A percentile compares a stretch with the other conserved stretches of the same genome.
phyloP scores from a whole-genome alignment of 92 coral and sea anemone genomes.

The Montipora capitata region DNA sequence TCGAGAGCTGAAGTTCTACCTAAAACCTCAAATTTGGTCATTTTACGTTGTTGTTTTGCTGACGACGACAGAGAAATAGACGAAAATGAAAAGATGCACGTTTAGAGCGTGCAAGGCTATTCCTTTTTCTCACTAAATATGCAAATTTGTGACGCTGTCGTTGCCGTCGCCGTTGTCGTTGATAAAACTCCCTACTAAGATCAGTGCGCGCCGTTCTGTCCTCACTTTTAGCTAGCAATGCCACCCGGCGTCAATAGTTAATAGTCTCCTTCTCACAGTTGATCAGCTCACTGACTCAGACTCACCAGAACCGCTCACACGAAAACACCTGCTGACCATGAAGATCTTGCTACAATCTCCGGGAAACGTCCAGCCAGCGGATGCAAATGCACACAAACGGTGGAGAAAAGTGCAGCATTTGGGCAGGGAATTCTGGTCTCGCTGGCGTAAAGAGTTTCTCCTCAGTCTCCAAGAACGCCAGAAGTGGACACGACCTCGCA shows the following conservation, averaged over 20 bases:
- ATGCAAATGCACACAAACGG: background rate
- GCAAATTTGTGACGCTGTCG: too few species aligned
- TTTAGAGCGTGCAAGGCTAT: too few species aligned
- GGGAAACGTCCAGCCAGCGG: background rate
- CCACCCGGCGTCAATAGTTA: too few species aligned
- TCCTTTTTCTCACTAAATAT: too few species aligned
- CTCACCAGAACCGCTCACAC: background rate
- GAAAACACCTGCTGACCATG: background rate
- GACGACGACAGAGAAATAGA: too few species aligned
- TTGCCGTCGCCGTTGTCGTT: too few species aligned
- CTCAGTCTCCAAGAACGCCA: background rate
- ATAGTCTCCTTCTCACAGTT: too few species aligned
- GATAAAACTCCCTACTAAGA: background rate
- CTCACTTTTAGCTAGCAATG: background rate
- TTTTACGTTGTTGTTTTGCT: too few species aligned
- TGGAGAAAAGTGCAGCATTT: background rate
- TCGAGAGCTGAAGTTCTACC: too few species aligned
- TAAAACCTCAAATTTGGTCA: too few species aligned
- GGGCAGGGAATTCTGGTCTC: background rate
- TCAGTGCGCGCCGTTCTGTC: background rate
- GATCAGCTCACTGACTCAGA: background rate
- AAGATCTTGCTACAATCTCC: background rate
- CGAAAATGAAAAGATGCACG: too few species aligned
- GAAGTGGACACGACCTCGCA: background rate
- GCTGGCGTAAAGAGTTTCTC: slow-evolving; percentile 1